Percentiles rank a stretch among this genome's conserved stretches.
These are phyloP conservation scores for Exephanes ischioxanthus DNA, from an alignment of 2,888 invertebrate species.

Conservation along the genomic window DNA sequence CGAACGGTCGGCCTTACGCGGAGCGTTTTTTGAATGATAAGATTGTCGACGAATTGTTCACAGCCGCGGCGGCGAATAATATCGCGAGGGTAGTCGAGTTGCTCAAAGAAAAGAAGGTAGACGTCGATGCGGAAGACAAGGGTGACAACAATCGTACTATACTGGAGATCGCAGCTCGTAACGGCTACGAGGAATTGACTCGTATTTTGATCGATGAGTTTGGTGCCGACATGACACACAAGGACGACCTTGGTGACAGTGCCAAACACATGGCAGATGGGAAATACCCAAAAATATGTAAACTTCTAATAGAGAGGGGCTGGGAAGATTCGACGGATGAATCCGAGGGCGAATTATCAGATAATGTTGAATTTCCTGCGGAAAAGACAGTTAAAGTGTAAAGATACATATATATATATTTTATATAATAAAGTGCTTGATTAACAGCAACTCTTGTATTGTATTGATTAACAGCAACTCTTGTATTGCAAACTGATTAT, in stretches of 20 bases:
- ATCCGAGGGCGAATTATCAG: not conserved
- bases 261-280: slow-evolving; percentile 27
- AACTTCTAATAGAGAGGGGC: slow-evolving; percentile 19
- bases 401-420: not conserved
- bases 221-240: slow-evolving; percentile 7
- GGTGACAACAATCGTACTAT: slow-evolving; percentile 17
- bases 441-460: not conserved
- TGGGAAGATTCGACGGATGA: not conserved
- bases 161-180: slow-evolving; percentile 13
- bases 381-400: not conserved
- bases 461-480: too few relatives aligned
- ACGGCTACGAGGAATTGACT: slow-evolving; percentile 13
- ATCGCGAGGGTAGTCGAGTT: not conserved
- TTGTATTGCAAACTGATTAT: too few relatives aligned
- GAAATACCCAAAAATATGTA: not conserved
- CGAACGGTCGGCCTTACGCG: not conserved
- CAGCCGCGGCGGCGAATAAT: slow-evolving; percentile 10
- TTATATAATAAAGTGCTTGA: not conserved
- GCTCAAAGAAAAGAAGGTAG: slow-evolving; percentile 10
- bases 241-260: slow-evolving; percentile 19
- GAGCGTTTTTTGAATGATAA: slow-evolving; percentile 18
- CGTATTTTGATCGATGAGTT: slow-evolving; percentile 10
- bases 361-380: not conserved
- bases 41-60: slow-evolving; percentile 12
- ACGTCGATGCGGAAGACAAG: slow-evolving; percentile 7